A percentile compares a stretch with the other conserved stretches of the same genome.
Evolutionary conservation across 1,140 invertebrate species (phyloP).

Genomic region (Achroia grisella): DNA sequence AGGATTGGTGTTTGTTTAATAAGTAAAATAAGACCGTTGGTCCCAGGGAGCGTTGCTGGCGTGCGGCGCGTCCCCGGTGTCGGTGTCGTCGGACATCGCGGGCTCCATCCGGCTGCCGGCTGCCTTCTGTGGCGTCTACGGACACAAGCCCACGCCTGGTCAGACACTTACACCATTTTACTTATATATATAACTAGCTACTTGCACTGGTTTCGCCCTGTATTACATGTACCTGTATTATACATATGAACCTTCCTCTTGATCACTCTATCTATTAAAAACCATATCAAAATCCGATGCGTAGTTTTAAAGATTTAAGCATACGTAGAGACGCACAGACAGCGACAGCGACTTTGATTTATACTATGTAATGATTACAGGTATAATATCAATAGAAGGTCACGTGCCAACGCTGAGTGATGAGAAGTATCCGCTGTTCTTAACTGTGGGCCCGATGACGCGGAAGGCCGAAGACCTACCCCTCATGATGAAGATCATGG

Average conservation of each 20-base stretch:
- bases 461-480: slow-evolving; percentile 85
- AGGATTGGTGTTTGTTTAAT: background rate
- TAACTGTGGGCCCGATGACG: slow-evolving; percentile 85
- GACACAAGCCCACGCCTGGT: slow-evolving; percentile 88
- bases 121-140: slow-evolving; percentile 90
- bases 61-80: slow-evolving; percentile 83
- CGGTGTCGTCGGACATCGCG: slow-evolving; percentile 90
- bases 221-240: too few species aligned
- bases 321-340: too few species aligned
- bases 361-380: slow-evolving; percentile 31
- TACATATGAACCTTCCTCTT: too few species aligned
- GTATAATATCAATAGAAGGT: slow-evolving; percentile 72
- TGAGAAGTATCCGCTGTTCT: slow-evolving; percentile 57
- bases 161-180: slow-evolving; percentile 1
- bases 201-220: too few species aligned
- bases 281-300: too few species aligned
- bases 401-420: slow-evolving; percentile 75
- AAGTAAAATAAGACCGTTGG: background rate
- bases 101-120: slow-evolving; percentile 91
- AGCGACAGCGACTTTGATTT: too few species aligned
- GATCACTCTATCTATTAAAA: too few species aligned
- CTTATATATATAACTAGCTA: too few species aligned
- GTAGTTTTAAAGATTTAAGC: too few species aligned
- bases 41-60: slow-evolving; percentile 79
- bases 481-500: slow-evolving; percentile 78